Evolutionary conservation across 2,113 vertebrate species (phyloP).

Genomic region (Chionodraco myersi): DNA sequence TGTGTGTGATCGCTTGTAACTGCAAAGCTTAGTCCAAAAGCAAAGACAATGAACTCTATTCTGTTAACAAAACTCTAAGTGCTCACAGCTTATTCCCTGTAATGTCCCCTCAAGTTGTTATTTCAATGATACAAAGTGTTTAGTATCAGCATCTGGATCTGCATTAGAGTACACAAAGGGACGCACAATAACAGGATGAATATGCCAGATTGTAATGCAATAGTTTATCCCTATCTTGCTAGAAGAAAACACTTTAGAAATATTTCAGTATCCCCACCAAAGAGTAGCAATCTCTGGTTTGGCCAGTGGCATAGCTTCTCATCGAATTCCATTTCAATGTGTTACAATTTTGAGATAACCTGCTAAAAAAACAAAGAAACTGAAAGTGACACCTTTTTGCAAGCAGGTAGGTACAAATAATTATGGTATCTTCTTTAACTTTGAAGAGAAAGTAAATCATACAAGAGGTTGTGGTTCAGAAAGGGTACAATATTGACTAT

Average conservation of each 20-base stretch:
- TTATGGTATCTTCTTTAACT: neutral
- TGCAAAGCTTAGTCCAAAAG: neutral
- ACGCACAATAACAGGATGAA: neutral
- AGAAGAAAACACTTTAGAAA: too few relatives aligned
- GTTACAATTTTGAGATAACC: neutral
- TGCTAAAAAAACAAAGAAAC: too few relatives aligned
- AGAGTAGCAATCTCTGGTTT: too few relatives aligned
- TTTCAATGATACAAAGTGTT: conserved; percentile 18
- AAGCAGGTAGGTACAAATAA: neutral
- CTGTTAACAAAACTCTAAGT: neutral
- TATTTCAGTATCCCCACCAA: too few relatives aligned
- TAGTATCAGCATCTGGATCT: conserved; percentile 23
- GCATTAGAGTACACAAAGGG: conserved; percentile 10
- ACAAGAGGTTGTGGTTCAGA: too few relatives aligned
- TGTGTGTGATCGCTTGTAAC: conserved; percentile 14
- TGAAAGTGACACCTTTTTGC: too few relatives aligned
- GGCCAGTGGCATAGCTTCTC: neutral
- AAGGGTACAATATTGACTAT: too few relatives aligned
- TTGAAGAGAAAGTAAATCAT: neutral
- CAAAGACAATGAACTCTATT: conserved; percentile 14
- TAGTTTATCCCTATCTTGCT: neutral
- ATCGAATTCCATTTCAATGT: neutral
- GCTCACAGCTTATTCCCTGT: neutral
- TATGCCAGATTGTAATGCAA: conserved; percentile 16
- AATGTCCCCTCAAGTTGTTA: neutral